phyloP scores from a whole-genome alignment of 2,797 vertebrate species.

The Mareca strepera region DNA sequence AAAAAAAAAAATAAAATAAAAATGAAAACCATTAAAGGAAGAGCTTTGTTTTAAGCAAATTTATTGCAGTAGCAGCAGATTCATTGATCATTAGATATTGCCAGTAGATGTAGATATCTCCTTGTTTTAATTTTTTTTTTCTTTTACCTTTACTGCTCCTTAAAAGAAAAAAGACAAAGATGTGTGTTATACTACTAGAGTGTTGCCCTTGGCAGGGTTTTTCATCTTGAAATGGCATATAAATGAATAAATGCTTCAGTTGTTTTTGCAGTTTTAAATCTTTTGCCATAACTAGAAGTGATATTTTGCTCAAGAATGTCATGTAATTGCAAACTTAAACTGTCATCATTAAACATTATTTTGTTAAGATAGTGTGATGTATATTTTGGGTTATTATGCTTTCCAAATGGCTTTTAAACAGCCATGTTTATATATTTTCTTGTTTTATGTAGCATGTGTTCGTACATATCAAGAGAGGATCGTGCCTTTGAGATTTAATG shows the following conservation, averaged over 20 bases:
- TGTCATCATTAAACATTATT: slow-evolving; percentile 65
- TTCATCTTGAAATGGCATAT: slow-evolving; percentile 53
- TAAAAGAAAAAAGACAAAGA: slow-evolving; percentile 2
- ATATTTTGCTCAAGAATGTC: slow-evolving; percentile 48
- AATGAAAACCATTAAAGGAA: slow-evolving; percentile 16
- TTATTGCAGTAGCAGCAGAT: slow-evolving; percentile 16
- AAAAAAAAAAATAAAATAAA: background rate
- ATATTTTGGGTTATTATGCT: slow-evolving; percentile 42
- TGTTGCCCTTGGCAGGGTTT: slow-evolving; percentile 63
- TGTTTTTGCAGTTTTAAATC: slow-evolving; percentile 51
- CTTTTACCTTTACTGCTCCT: slow-evolving; percentile 41
- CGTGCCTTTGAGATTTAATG: background rate
- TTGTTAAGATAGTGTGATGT: slow-evolving; percentile 58
- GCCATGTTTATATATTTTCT: slow-evolving; percentile 38
- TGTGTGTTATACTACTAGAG: slow-evolving; percentile 10
- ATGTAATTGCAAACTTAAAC: slow-evolving; percentile 58
- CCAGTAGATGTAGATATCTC: slow-evolving; percentile 3
- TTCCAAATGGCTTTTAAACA: slow-evolving; percentile 51
- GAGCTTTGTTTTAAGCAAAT: slow-evolving; percentile 46
- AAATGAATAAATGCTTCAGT: slow-evolving; percentile 61
- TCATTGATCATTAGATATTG: slow-evolving; percentile 33
- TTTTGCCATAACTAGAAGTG: slow-evolving; percentile 55
- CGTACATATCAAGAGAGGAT: background rate
- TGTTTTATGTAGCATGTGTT: slow-evolving; percentile 53
- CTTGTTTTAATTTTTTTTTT: background rate